Conservation (phyloP, 2,113 vertebrate species). For the Sporophila hypoxantha region DNA sequence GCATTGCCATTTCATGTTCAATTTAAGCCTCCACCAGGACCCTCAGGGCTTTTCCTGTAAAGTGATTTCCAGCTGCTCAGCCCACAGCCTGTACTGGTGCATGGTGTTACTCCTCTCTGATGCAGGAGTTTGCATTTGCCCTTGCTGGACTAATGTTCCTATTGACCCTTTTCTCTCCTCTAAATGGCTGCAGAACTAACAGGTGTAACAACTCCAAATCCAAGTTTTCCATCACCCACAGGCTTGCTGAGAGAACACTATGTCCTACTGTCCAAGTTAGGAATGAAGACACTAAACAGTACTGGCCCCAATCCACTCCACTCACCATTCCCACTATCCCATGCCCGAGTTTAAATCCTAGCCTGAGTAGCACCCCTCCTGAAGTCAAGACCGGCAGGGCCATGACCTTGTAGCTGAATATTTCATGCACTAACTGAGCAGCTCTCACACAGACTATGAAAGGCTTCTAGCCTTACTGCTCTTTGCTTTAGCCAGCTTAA, state of each 20-base stretch:
- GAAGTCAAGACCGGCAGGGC: neutral
- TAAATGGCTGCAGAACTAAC: neutral
- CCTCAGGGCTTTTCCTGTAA: neutral
- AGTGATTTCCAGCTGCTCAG: neutral
- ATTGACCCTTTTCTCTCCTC: neutral
- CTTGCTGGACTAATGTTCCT: neutral
- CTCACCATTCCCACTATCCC: neutral
- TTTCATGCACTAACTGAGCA: neutral
- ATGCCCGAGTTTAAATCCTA: neutral
- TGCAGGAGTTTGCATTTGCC: neutral
- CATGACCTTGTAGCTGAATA: neutral
- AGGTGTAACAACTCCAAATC: neutral
- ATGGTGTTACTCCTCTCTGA: neutral
- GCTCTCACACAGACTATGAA: neutral
- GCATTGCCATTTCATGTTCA: neutral
- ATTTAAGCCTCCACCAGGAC: neutral
- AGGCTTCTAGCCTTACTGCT: neutral
- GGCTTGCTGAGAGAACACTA: neutral
- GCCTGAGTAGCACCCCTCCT: neutral
- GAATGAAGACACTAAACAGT: neutral
- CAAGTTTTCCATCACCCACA: neutral
- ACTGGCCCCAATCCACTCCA: neutral
- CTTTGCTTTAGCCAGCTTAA: neutral
- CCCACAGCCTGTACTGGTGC: neutral
- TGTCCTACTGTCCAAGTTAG: neutral